phyloP scores from a whole-genome alignment of 2,888 invertebrate genomes.

The Leucozona laternaria region DNA sequence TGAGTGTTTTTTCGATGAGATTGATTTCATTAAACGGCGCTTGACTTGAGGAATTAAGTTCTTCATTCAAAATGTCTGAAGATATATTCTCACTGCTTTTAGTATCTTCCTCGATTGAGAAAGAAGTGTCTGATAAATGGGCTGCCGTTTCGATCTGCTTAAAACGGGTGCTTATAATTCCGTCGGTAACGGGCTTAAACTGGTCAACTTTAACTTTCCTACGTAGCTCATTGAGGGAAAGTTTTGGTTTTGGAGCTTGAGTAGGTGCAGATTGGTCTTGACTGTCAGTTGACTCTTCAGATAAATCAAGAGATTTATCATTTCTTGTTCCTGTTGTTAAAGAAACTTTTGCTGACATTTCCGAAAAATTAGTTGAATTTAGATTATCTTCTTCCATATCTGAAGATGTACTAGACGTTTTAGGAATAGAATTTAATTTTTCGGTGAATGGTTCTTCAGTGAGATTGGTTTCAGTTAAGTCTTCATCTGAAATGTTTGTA shows the following conservation, averaged over 20 bases:
- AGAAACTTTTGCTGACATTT: background rate
- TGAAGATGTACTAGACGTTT: background rate
- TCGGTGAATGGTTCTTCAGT: background rate
- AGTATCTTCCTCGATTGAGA: background rate
- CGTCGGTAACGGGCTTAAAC: constrained; percentile 68
- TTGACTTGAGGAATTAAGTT: too few relatives aligned
- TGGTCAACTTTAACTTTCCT: constrained; percentile 78
- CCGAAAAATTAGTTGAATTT: background rate
- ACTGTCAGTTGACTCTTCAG: background rate
- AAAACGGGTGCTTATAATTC: constrained; percentile 77
- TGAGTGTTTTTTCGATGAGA: too few relatives aligned
- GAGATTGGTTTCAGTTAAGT: background rate
- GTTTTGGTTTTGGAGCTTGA: background rate
- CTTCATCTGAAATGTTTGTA: background rate
- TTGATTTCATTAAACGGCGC: too few relatives aligned
- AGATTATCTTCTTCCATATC: background rate
- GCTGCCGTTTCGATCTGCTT: too few relatives aligned
- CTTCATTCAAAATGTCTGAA: too few relatives aligned
- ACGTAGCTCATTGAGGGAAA: constrained; percentile 44
- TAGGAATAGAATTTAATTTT: background rate
- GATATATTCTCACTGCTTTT: too few relatives aligned
- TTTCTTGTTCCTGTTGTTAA: background rate
- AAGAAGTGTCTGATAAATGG: too few relatives aligned
- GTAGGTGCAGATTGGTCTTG: background rate
- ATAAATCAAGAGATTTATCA: background rate